Evolutionary conservation across 2,888 invertebrate species (phyloP).

Genomic region (Caenorhabditis auriculariae): DNA sequence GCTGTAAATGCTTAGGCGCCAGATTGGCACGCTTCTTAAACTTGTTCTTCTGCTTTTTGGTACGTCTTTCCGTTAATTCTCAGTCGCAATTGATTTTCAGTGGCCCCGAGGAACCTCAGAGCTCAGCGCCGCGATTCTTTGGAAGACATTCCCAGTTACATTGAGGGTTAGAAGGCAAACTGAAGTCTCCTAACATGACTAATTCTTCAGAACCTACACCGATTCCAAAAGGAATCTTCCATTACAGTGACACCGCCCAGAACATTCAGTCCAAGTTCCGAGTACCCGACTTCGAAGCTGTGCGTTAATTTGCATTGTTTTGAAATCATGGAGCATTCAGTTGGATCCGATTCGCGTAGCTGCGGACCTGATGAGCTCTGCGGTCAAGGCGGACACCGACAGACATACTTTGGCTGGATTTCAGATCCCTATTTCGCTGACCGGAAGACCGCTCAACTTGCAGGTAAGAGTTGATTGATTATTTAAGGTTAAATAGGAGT

Average conservation of each 20-base stretch:
- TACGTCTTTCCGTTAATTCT: too few species aligned
- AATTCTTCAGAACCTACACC: too few species aligned
- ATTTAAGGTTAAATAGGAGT: background rate
- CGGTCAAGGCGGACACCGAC: constrained; percentile 28
- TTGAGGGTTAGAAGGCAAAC: too few species aligned
- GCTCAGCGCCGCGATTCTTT: too few species aligned
- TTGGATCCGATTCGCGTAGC: constrained; percentile 33
- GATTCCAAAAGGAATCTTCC: constrained; percentile 32
- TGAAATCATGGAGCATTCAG: constrained; percentile 14
- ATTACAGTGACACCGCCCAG: constrained; percentile 33
- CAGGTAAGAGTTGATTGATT: too few species aligned
- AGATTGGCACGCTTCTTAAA: too few species aligned
- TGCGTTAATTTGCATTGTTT: constrained; percentile 4
- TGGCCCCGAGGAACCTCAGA: too few species aligned
- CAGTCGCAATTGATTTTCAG: too few species aligned
- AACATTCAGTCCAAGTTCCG: constrained; percentile 28
- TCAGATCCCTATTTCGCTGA: constrained; percentile 32
- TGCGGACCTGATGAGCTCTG: constrained; percentile 32
- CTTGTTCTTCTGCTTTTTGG: too few species aligned
- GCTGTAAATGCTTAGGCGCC: too few species aligned
- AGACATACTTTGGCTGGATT: constrained; percentile 33
- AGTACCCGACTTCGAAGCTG: constrained; percentile 35
- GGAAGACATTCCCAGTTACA: too few species aligned
- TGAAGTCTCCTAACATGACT: too few species aligned
- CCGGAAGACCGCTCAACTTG: constrained; percentile 30